Evolutionary conservation across 2,888 invertebrate species (phyloP).

Genomic region (Ametastegia equiseti): DNA sequence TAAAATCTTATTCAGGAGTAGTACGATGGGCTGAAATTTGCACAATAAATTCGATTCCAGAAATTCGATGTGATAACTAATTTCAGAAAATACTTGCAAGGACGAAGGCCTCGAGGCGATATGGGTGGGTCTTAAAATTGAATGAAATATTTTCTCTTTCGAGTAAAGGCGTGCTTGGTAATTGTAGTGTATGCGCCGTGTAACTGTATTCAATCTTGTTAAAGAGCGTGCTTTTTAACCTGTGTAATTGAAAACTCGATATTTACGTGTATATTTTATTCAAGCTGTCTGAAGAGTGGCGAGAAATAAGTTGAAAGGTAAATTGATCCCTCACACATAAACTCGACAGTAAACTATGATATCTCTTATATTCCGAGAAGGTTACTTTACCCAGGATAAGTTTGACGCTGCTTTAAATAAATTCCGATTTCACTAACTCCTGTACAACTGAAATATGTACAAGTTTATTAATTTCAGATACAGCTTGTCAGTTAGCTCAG

Average conservation of each 20-base stretch:
- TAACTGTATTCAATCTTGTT: constrained; percentile 6
- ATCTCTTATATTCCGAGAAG: neutral
- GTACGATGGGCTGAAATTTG: neutral
- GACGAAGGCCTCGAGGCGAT: neutral
- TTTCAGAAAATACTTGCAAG: neutral
- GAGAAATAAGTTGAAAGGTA: constrained; percentile 1
- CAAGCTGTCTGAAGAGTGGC: neutral
- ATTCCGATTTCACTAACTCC: neutral
- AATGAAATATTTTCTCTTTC: neutral
- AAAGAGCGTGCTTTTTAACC: neutral
- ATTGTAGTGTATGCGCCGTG: neutral
- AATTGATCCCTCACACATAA: constrained; percentile 9
- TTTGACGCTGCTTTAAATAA: neutral
- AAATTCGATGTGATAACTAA: neutral
- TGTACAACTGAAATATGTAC: neutral
- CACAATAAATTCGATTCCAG: neutral
- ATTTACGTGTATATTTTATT: neutral
- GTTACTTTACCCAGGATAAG: neutral
- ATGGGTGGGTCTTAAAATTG: neutral
- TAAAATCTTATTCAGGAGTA: neutral
- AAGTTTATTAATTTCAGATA: too few species aligned
- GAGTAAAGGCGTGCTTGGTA: neutral
- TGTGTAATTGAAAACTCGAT: constrained; percentile 11
- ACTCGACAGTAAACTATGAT: neutral
- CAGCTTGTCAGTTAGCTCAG: neutral